These are phyloP conservation scores for Tortricodes alternella DNA, from an alignment of 2,888 invertebrate genomes.

Conservation along the genomic window DNA sequence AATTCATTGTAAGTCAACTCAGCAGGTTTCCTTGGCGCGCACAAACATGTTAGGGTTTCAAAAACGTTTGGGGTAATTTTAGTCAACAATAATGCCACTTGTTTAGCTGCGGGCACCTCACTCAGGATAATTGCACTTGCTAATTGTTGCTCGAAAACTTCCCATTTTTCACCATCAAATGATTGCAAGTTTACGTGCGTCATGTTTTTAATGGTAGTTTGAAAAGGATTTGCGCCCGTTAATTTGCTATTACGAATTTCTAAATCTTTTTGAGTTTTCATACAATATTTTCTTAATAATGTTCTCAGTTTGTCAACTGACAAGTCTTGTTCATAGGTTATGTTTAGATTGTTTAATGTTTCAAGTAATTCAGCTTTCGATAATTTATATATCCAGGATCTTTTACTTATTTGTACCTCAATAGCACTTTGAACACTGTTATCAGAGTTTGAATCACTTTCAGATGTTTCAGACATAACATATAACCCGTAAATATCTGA, in stretches of 20 bases:
- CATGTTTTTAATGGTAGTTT: too few relatives aligned
- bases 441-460: too few relatives aligned
- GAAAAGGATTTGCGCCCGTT: too few relatives aligned
- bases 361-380: background rate
- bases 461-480: too few relatives aligned
- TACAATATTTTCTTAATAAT: background rate
- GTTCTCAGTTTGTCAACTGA: background rate
- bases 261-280: background rate
- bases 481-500: too few relatives aligned
- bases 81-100: slow-evolving; percentile 7
- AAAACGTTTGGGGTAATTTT: slow-evolving; percentile 3
- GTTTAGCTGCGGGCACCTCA: background rate
- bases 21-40: slow-evolving; percentile 4
- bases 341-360: background rate
- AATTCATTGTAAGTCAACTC: background rate
- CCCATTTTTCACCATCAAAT: slow-evolving; percentile 8
- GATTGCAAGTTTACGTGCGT: background rate
- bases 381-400: background rate
- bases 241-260: too few relatives aligned
- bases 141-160: slow-evolving; percentile 19
- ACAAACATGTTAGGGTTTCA: background rate
- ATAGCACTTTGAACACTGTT: too few relatives aligned
- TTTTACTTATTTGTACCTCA: too few relatives aligned
- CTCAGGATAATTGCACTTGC: slow-evolving; percentile 1
- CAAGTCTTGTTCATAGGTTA: background rate